Base-by-base conservation (phyloP, 2,113 vertebrate species). In the Ailuropoda melanoleuca region DNA sequence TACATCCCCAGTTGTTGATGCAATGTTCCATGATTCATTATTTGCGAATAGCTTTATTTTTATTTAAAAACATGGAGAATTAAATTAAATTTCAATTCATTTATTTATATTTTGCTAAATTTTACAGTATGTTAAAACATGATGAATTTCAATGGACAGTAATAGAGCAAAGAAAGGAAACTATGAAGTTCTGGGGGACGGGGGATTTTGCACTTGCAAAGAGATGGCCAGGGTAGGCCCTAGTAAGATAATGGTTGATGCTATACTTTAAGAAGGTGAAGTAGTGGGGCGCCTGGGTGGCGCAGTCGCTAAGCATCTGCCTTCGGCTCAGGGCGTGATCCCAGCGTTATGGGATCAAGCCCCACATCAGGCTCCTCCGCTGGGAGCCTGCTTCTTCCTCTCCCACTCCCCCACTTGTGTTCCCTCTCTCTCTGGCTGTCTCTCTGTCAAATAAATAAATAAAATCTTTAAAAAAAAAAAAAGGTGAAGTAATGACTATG, bases 111-210 rank as follows among this genome's bases (percentile, higher is more conserved):
- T 84, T 86, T 75, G 64, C 5, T 58, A 21, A 70, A 43, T 60
- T n/a, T 31, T 70, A 9, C n/a, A 21, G 1, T 66, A 18, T 55
- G 3, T 13, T 55, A 37, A 17, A 93, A 92, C 26, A n/a, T 24
- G 19, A 39, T 9, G 60, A 7, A 55, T 78, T 85, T 94, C 21
- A 75, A 4, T 17, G 23, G 34, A 0, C 9, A 48, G 1, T 58
- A 29, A 81, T 23, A 11, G 9, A 81, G 4, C 1, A 34, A 19
- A 34, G 34, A 64, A 62, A 81, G 17, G 17, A 90, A 14, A 12
- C 0, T 14, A 5, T 91, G 26, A 0, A 2, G 37, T 68, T 2
- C 24, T 56, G 1, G 17, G 11, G 7, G 0, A 0, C 1, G 4
- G 11, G 23, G 23, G 46, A 75, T 31, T n/a, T 19, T 21, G 24